These are phyloP conservation scores for Carapus acus DNA, from an alignment of 2,797 vertebrate species.

Conservation along the genomic window DNA sequence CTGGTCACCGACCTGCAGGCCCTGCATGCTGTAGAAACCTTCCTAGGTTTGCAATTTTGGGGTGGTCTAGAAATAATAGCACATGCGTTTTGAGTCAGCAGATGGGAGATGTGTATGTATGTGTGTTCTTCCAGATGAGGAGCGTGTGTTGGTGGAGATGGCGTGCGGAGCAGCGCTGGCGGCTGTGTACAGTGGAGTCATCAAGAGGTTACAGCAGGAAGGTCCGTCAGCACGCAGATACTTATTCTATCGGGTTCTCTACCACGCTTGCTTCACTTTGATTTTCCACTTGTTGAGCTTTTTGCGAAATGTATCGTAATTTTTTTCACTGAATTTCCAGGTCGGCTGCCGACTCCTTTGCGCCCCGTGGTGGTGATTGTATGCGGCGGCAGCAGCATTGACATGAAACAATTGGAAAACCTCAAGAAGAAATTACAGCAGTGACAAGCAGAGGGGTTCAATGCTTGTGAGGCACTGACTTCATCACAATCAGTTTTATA, in stretches of 20 bases:
- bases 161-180: conserved; percentile 61
- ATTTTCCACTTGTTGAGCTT: too few relatives aligned
- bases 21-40: conserved; percentile 54
- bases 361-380: conserved; percentile 61
- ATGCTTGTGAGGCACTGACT: too few relatives aligned
- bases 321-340: conserved; percentile 25
- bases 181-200: conserved; percentile 55
- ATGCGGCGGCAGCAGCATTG: conserved; percentile 59
- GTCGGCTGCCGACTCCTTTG: conserved; percentile 35
- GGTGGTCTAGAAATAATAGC: too few relatives aligned
- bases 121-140: conserved; percentile 49
- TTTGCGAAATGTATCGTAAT: too few relatives aligned
- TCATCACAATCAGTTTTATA: too few relatives aligned
- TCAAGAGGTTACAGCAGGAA: conserved; percentile 52
- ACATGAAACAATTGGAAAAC: conserved; percentile 45
- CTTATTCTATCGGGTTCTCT: neutral
- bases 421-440: conserved; percentile 50
- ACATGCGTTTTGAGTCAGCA: too few relatives aligned
- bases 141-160: conserved; percentile 64
- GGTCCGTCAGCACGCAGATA: conserved; percentile 30
- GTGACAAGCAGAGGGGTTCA: too few relatives aligned
- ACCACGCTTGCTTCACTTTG: too few relatives aligned
- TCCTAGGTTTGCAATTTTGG: conserved; percentile 66
- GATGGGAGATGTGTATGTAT: neutral
- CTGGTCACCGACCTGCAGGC: conserved; percentile 62